phyloP scores from a whole-genome alignment of 2,888 invertebrate species.

The Lacanobia wlatinum region DNA sequence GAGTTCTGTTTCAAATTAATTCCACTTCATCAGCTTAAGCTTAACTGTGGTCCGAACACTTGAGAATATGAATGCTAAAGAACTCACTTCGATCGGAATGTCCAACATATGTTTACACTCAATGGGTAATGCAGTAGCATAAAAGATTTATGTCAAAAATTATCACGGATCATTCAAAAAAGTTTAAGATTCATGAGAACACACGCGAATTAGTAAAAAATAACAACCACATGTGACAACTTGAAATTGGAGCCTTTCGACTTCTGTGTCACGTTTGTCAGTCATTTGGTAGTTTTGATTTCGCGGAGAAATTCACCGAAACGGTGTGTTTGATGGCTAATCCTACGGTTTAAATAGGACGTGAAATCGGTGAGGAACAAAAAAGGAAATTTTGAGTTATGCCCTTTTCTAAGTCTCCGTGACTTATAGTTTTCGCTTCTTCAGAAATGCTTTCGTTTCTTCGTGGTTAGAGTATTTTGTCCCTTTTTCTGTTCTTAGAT shows the following conservation, averaged over 20 bases:
- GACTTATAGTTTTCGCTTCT: conserved; percentile 10
- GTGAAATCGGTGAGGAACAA: conserved; percentile 78
- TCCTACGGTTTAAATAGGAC: conserved; percentile 78
- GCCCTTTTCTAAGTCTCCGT: conserved; percentile 17
- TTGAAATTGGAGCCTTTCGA: conserved; percentile 80
- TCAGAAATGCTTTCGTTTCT: conserved; percentile 7
- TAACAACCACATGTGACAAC: conserved; percentile 78
- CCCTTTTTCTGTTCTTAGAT: background rate
- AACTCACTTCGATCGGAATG: conserved; percentile 26
- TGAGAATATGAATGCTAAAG: conserved; percentile 24
- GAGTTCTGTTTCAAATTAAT: conserved; percentile 8
- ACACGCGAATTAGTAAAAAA: conserved; percentile 75
- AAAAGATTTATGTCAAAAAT: conserved; percentile 70
- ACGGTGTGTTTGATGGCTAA: conserved; percentile 76
- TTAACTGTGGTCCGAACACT: conserved; percentile 23
- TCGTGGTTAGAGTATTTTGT: background rate
- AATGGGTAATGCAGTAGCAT: conserved; percentile 74
- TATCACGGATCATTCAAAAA: conserved; percentile 59
- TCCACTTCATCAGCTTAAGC: conserved; percentile 2
- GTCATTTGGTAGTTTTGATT: conserved; percentile 77
- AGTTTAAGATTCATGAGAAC: conserved; percentile 71
- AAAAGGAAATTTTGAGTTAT: conserved; percentile 62
- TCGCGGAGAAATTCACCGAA: conserved; percentile 81
- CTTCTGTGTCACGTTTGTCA: conserved; percentile 75
- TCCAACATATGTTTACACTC: conserved; percentile 58